Evolutionary conservation across 2,113 vertebrate genomes (phyloP), one percentile per base, ranked within the genome.

Genomic region (Indri indri): DNA sequence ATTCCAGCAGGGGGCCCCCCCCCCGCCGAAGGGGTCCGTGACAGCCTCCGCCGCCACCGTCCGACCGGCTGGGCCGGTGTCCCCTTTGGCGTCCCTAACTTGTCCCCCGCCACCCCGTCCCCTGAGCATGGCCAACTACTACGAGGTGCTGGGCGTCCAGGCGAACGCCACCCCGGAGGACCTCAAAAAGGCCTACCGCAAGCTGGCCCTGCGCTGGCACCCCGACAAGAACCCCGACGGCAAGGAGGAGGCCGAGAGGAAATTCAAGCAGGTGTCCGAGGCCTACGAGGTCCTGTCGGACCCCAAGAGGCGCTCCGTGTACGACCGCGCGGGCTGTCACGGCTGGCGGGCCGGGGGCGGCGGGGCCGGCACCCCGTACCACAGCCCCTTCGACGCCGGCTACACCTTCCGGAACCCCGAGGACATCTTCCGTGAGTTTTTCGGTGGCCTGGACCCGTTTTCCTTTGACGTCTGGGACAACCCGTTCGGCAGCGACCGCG

Each of bases 141-240:
- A 99, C 73, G 98, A 99, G 34, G 98, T 99, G 34, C 93, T 99
- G 93, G 99, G 99, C 12, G 98, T 99, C 2, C 96, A 91, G 52
- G 98, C 98, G 57, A 97, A 42, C 14, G 98, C 99, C 23, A 98
- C 99, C 0, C 66, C 95, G 0, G 99, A 99, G 3, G 99, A 99
- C 68, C 98, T 99, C n/a, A 99, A 99, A 94, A 99, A 99, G 97
- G 99, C 99, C 2, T 99, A 99, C 98, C 98, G 98, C 80, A 99
- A 99, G 94, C 98, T 99, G 25, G 99, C 99, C 0, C 80, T 99
- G 81, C 99, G 99, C 97, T 99, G 99, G 97, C 99, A 99, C 96
- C 99, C 99, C 0, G 99, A 99, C 98, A 99, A 99, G 98, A 99
- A 99, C 95, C 99, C 99, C 0, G 97, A 91, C 37, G 99, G 99